phyloP scores from a whole-genome alignment of 1,140 invertebrate genomes.

The Camponotus floridanus region DNA sequence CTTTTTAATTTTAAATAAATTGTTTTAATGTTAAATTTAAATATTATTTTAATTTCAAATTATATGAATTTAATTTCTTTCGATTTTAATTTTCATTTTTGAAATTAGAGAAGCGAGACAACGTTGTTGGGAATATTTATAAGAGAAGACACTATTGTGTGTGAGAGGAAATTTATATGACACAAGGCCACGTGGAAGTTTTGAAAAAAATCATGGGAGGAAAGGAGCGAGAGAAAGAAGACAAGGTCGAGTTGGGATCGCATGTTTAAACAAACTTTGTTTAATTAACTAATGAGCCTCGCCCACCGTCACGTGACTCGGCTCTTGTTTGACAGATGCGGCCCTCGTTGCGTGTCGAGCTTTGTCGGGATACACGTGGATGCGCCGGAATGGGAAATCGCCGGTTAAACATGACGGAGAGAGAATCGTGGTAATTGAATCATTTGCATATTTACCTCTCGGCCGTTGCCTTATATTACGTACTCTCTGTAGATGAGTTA shows the following conservation, averaged over 20 bases:
- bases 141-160: background rate
- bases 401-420: constrained; percentile 24
- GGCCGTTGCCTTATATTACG: background rate
- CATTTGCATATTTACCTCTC: constrained; percentile 18
- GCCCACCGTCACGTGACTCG: constrained; percentile 68
- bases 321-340: constrained; percentile 58
- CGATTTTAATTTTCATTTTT: background rate
- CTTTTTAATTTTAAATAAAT: background rate
- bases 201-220: constrained; percentile 12
- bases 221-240: background rate
- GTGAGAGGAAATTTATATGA: background rate
- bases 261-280: constrained; percentile 65
- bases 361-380: constrained; percentile 33
- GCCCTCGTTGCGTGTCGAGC: constrained; percentile 63
- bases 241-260: constrained; percentile 50
- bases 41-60: background rate
- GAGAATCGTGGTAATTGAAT: constrained; percentile 51
- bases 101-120: background rate
- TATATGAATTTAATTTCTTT: background rate
- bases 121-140: background rate
- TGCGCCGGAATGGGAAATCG: constrained; percentile 52
- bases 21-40: background rate
- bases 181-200: background rate
- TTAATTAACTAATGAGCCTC: constrained; percentile 81
- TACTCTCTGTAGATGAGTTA: background rate